These are phyloP conservation scores for Ophraella communa DNA, from an alignment of 2,888 invertebrate species.

Conservation along the genomic window DNA sequence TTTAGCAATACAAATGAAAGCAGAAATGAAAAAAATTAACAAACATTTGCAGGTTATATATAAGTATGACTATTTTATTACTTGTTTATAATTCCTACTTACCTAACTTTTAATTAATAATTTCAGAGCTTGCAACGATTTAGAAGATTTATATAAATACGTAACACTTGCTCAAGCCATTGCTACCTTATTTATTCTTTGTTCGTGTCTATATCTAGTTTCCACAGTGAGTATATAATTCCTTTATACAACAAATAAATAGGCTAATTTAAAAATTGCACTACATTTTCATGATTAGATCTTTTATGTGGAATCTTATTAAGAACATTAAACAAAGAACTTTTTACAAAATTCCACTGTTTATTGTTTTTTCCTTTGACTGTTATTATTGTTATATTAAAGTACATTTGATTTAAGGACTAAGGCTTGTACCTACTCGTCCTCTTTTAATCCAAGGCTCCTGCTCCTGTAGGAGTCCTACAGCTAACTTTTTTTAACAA, in stretches of 20 bases:
- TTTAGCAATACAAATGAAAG: conserved; percentile 41
- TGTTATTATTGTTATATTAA: too few relatives aligned
- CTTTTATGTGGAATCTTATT: too few relatives aligned
- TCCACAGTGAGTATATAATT: conserved; percentile 50
- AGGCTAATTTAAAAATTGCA: not conserved
- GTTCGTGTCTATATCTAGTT: conserved; percentile 54
- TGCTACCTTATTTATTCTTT: conserved; percentile 53
- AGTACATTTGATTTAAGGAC: too few relatives aligned
- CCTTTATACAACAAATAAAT: too few relatives aligned
- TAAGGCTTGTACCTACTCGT: too few relatives aligned
- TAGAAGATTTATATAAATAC: conserved; percentile 50
- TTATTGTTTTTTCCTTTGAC: too few relatives aligned
- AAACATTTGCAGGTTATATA: conserved; percentile 52
- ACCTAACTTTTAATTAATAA: not conserved
- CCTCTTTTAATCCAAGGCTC: too few relatives aligned
- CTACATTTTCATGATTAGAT: conserved; percentile 1
- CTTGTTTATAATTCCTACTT: not conserved
- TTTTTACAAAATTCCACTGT: too few relatives aligned
- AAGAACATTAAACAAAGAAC: too few relatives aligned
- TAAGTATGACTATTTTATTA: conserved; percentile 39
- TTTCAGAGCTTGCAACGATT: conserved; percentile 48
- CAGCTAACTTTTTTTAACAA: too few relatives aligned
- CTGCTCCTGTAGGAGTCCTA: too few relatives aligned
- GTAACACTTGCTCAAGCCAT: conserved; percentile 53
- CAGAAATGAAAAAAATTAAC: conserved; percentile 50